Evolutionary conservation across 1,140 invertebrate genomes (phyloP).

Genomic region (Bombus sylvicola): DNA sequence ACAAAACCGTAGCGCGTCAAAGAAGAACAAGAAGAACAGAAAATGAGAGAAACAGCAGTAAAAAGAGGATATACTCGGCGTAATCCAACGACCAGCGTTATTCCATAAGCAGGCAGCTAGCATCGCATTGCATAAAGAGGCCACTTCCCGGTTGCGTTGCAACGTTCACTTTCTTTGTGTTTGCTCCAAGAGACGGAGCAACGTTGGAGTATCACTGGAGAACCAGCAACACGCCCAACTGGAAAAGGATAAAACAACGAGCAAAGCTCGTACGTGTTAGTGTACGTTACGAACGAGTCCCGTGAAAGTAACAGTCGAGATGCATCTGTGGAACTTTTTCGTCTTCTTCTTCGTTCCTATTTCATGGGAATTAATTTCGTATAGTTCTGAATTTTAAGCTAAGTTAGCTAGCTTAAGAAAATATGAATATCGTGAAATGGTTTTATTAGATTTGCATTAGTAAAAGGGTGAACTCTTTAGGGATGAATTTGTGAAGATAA

Average conservation of each 20-base stretch:
- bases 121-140: constrained; percentile 43
- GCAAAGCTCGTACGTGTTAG: neutral
- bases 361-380: neutral
- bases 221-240: neutral
- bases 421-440: neutral
- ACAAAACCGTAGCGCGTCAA: neutral
- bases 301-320: constrained; percentile 56
- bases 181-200: constrained; percentile 27
- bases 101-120: constrained; percentile 28
- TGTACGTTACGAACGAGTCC: neutral
- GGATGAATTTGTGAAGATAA: neutral
- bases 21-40: neutral
- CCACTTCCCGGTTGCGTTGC: constrained; percentile 55
- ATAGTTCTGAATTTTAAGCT: neutral
- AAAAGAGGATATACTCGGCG: neutral
- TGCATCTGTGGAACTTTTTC: constrained; percentile 39
- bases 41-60: neutral
- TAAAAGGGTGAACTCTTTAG: neutral
- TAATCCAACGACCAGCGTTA: constrained; percentile 8
- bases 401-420: neutral
- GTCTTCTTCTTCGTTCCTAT: neutral
- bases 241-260: neutral
- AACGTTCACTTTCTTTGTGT: constrained; percentile 65
- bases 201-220: neutral
- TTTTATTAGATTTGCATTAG: neutral